phyloP scores from a whole-genome alignment of 2,888 invertebrate genomes.

The Sceliomorpha sp. region DNA sequence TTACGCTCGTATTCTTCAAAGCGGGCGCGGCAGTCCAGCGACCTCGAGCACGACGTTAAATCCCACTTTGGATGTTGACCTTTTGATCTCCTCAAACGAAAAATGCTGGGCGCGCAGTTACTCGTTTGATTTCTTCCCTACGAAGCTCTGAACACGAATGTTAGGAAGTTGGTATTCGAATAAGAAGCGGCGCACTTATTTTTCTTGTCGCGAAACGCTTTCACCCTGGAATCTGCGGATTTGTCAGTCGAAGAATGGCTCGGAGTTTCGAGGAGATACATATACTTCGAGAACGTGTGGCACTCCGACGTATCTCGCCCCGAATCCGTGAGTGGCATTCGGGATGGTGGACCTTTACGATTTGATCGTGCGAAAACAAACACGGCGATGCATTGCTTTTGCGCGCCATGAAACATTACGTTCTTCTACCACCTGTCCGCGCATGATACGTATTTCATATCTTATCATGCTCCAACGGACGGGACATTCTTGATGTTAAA shows the following conservation, averaged over 20 bases:
- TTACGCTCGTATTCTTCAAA: slow-evolving; percentile 37
- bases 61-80: slow-evolving; percentile 24
- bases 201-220: not conserved
- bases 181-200: not conserved
- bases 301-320: slow-evolving; percentile 13
- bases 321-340: slow-evolving; percentile 21
- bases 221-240: slow-evolving; percentile 2
- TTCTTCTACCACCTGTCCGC: slow-evolving; percentile 29
- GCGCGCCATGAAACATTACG: slow-evolving; percentile 35
- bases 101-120: slow-evolving; percentile 7
- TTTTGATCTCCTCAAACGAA: slow-evolving; percentile 20
- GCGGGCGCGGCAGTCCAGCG: slow-evolving; percentile 1
- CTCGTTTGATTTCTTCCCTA: slow-evolving; percentile 1
- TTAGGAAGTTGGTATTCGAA: not conserved
- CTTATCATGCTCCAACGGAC: slow-evolving; percentile 40
- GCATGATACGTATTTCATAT: slow-evolving; percentile 53
- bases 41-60: slow-evolving; percentile 28
- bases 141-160: slow-evolving; percentile 1
- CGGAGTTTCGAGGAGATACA: not conserved
- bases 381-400: slow-evolving; percentile 24
- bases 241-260: slow-evolving; percentile 15
- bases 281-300: slow-evolving; percentile 2
- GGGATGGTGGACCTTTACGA: slow-evolving; percentile 28
- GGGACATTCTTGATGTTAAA: slow-evolving; percentile 50
- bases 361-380: slow-evolving; percentile 44